Conservation (phyloP, 37 sponge, comb jelly and placozoan genomes). For the Cladorhizidae sp. region DNA sequence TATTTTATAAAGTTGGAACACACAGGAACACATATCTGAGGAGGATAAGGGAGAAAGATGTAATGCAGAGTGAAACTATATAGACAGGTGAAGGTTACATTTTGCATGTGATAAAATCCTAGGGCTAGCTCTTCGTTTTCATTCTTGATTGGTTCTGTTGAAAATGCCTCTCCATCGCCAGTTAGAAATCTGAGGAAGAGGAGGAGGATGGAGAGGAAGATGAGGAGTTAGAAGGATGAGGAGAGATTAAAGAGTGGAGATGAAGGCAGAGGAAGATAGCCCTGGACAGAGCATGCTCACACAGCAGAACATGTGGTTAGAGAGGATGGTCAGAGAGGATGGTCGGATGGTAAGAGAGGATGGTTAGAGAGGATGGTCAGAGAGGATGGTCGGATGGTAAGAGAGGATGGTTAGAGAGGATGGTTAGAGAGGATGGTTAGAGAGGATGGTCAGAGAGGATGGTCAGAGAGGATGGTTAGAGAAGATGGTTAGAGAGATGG, state of each 20-base stretch:
- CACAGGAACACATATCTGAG: slow-evolving; percentile 66
- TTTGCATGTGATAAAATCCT: slow-evolving; percentile 83
- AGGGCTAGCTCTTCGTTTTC: slow-evolving; percentile 66
- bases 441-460: too few relatives aligned
- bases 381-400: too few relatives aligned
- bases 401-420: too few relatives aligned
- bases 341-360: too few relatives aligned
- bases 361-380: too few relatives aligned
- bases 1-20: slow-evolving; percentile 61
- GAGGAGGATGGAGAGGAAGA: background rate
- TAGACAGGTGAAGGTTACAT: slow-evolving; percentile 26
- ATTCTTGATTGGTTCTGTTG: slow-evolving; percentile 76
- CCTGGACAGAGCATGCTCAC: too few relatives aligned
- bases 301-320: too few relatives aligned
- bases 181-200: slow-evolving; percentile 17
- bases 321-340: too few relatives aligned
- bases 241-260: too few relatives aligned
- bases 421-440: too few relatives aligned
- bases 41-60: background rate
- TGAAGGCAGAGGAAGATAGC: too few relatives aligned
- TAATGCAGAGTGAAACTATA: background rate
- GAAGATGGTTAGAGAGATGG: background rate
- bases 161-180: slow-evolving; percentile 50
- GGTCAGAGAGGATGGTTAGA: too few relatives aligned
- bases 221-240: background rate